A percentile compares a stretch with the other conserved stretches of the same genome.
These are phyloP conservation scores for Mesochorus sp. DNA, from an alignment of 2,888 invertebrate species.

Conservation along the genomic window DNA sequence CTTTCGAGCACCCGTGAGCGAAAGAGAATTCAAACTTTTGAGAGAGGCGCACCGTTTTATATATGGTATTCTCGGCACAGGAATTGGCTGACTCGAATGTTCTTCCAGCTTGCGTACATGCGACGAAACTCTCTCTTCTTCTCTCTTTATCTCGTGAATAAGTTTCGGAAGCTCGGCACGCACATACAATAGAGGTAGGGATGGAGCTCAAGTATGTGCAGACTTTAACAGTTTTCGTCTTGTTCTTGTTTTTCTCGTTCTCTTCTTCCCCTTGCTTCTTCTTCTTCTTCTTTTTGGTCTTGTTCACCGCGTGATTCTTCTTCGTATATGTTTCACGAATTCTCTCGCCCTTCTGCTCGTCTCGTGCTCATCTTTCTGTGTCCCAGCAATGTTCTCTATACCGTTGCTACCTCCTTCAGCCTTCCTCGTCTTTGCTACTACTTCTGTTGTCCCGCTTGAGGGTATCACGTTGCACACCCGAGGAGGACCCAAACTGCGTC, in stretches of 20 bases:
- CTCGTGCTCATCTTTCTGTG: conserved; percentile 47
- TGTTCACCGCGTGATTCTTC: conserved; percentile 35
- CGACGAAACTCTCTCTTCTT: conserved; percentile 33
- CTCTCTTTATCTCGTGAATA: conserved; percentile 51
- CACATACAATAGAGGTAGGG: conserved; percentile 4
- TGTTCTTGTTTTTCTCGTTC: conserved; percentile 36
- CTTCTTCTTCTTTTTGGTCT: conserved; percentile 33
- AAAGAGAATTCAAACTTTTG: conserved; percentile 23
- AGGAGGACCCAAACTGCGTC: conserved; percentile 55
- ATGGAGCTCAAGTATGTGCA: conserved; percentile 11
- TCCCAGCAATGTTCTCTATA: conserved; percentile 29
- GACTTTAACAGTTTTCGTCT: conserved; percentile 25
- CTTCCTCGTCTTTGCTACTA: conserved; percentile 37
- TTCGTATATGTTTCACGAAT: conserved; percentile 51
- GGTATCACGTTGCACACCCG: conserved; percentile 69
- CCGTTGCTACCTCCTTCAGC: conserved; percentile 32
- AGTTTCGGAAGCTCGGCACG: conserved; percentile 30
- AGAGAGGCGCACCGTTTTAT: conserved; percentile 16
- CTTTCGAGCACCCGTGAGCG: conserved; percentile 23
- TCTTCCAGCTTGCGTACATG: conserved; percentile 19
- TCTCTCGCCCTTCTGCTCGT: conserved; percentile 54
- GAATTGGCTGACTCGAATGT: conserved; percentile 31
- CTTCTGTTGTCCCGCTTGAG: conserved; percentile 52
- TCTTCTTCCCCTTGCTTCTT: conserved; percentile 13
- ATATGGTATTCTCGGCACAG: conserved; percentile 7